phyloP scores from a whole-genome alignment of 92 coral and sea anemone genomes.

The Montipora capitata region DNA sequence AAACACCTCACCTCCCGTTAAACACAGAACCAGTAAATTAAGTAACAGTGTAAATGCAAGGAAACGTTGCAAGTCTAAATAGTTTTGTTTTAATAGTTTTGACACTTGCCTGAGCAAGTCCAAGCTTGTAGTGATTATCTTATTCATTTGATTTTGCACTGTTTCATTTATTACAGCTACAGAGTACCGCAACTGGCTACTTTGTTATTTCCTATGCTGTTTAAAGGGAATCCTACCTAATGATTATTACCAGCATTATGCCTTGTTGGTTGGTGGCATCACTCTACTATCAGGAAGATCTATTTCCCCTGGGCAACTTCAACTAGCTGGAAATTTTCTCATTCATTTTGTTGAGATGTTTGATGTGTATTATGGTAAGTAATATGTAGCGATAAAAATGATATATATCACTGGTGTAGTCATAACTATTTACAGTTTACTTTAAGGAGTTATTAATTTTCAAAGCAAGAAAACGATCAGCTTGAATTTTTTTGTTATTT shows the following conservation, averaged over 20 bases:
- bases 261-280: conserved; percentile 68
- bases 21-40: not conserved
- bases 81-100: not conserved
- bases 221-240: conserved; percentile 69
- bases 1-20: not conserved
- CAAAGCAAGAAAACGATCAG: conserved; percentile 2
- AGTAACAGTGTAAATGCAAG: not conserved
- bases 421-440: not conserved
- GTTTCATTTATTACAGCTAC: conserved; percentile 40
- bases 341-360: conserved; percentile 64
- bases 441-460: not conserved
- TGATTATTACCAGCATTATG: conserved; percentile 63
- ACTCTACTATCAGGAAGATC: conserved; percentile 34
- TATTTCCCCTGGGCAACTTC: conserved; percentile 42
- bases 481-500: not conserved
- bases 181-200: conserved; percentile 71
- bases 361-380: conserved; percentile 72
- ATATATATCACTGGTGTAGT: not conserved
- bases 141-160: conserved; percentile 8
- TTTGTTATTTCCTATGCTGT: conserved; percentile 64
- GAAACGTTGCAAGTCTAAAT: not conserved
- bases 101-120: not conserved
- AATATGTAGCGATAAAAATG: conserved; percentile 7
- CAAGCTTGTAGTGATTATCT: not conserved
- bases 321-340: conserved; percentile 34